Evolutionary conservation across 2,888 invertebrate genomes (phyloP), one percentile per base, ranked within the genome.

Genomic region (Heliothis peltigera): DNA sequence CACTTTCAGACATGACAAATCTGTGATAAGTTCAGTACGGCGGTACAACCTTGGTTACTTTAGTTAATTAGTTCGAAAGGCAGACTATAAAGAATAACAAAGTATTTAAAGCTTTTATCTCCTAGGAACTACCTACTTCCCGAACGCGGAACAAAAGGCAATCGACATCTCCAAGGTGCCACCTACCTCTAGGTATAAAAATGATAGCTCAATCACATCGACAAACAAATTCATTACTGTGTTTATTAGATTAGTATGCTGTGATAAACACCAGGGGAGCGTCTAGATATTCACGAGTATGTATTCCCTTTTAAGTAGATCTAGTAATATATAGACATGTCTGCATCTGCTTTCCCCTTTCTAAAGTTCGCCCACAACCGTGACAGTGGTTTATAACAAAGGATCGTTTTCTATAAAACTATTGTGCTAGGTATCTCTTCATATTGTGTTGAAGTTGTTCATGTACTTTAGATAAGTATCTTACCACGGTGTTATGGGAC

Each of bases 361-460:
- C 73, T 64, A 66, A 74, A 77, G 70, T 59, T 54, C 74, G 55
- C 56, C 65, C 52, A 48, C 42, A 48, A 8, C 58, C 66, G 48
- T 51, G 56, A 51, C 74, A 57, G 39, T 17, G 21, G 51, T 59
- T 71, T 69, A 60, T 44, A 61, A 77, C 75, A 76, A 76, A 74
- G 66, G 60, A 66, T 5, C 8, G 74, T 70, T 76, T 62, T 70
- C 70, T 76, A 74, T 76, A 61, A 66, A 70, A 59, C 61, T 19
- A 64, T 61, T 65, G 51, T 61, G 54, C 35, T 8, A 61, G 39
- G 55, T 77, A 74, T 76, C 70, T 64, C 65, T 70, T 46, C 61
- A 54, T 63, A 57, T 67, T 71, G 73, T 73, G 70, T 73, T 72
- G n/a, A 18, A 61, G 61, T 55, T 52, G 22, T 39, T 43, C 4